A percentile compares a stretch with the other conserved stretches of the same genome.
Conservation (phyloP, 2,113 vertebrate genomes). For the Seriola rivoliana region DNA sequence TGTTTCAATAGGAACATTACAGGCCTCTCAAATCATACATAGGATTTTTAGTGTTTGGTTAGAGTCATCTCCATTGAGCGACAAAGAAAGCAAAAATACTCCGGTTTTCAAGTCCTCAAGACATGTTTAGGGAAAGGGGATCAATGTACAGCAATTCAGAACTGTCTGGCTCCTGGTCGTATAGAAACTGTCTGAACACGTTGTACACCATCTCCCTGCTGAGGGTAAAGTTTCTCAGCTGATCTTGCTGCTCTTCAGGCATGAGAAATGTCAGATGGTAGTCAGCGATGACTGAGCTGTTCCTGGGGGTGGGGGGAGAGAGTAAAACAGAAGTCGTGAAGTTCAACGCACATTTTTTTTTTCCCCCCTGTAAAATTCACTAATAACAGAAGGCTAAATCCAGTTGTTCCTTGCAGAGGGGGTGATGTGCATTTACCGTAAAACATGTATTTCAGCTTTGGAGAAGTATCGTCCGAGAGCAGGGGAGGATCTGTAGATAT, state of each 20-base stretch:
- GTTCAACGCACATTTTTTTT: background rate
- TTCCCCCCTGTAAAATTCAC: background rate
- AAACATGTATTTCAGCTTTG: conserved; percentile 29
- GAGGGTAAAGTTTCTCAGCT: conserved; percentile 74
- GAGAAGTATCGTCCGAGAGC: conserved; percentile 83
- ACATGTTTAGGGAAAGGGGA: conserved; percentile 65
- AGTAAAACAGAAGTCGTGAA: background rate
- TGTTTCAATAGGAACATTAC: conserved; percentile 3
- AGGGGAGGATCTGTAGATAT: conserved; percentile 75
- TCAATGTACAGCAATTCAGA: conserved; percentile 53
- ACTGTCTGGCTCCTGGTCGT: conserved; percentile 64
- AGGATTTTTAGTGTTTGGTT: background rate
- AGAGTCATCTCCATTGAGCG: background rate
- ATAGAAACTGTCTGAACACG: conserved; percentile 81
- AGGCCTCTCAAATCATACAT: background rate
- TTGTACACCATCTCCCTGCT: conserved; percentile 79
- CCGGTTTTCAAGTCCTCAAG: conserved; percentile 4
- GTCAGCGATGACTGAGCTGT: conserved; percentile 48
- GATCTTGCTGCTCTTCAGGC: conserved; percentile 65
- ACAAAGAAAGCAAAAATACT: background rate
- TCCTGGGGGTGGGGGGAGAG: conserved; percentile 27
- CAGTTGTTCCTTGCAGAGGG: background rate
- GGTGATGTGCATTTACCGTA: conserved; percentile 67
- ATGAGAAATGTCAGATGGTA: conserved; percentile 79
- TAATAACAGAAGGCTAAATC: background rate